phyloP scores from a whole-genome alignment of 2,113 vertebrate species.

The Cinclus cinclus region DNA sequence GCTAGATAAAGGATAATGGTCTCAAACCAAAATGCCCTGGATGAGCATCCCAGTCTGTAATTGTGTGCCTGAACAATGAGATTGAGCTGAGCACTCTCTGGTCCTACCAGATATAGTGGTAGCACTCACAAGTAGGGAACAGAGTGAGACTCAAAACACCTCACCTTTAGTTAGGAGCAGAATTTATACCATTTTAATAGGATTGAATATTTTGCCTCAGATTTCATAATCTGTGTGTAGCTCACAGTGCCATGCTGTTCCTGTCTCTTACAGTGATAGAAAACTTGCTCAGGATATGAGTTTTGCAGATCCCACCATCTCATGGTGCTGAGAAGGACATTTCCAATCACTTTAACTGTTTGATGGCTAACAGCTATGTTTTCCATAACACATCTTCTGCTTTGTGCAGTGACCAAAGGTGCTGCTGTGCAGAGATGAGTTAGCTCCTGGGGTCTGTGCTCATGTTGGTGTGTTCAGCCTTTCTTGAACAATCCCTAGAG shows the following conservation, averaged over 20 bases:
- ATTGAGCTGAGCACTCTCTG: background rate
- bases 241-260: background rate
- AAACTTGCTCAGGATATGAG: background rate
- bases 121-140: background rate
- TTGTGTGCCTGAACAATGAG: background rate
- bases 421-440: background rate
- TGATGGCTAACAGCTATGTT: background rate
- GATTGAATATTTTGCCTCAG: background rate
- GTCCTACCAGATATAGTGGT: background rate
- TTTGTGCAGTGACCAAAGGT: background rate
- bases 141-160: background rate
- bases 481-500: background rate
- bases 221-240: background rate
- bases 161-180: background rate
- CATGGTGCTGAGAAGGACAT: background rate
- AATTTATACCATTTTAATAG: background rate
- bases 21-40: background rate
- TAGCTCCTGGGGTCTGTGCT: background rate
- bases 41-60: background rate
- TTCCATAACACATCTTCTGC: background rate
- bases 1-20: background rate
- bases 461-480: rapidly evolving
- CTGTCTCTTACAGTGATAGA: background rate
- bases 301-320: background rate
- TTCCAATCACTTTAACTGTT: background rate